Conservation (phyloP, 2,888 invertebrate species). For the Drosophila nigritarsus region DNA sequence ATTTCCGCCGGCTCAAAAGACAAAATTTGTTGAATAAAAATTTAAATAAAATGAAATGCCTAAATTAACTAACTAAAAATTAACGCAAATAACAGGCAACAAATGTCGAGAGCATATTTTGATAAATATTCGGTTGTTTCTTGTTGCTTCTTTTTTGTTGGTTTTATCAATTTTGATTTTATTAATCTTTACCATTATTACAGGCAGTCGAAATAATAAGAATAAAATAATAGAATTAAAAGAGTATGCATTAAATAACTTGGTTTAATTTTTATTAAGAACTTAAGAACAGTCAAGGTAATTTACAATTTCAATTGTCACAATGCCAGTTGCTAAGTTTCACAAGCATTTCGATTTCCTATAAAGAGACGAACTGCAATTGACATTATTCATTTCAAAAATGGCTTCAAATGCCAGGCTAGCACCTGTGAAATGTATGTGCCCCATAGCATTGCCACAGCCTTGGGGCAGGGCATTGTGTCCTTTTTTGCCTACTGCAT, state of each 20-base stretch:
- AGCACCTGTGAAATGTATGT: neutral
- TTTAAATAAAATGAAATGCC: constrained; percentile 7
- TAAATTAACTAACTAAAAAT: constrained; percentile 30
- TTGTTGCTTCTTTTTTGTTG: neutral
- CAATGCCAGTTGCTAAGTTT: constrained; percentile 42
- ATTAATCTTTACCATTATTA: neutral
- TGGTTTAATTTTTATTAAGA: neutral
- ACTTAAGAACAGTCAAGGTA: neutral
- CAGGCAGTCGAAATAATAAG: constrained; percentile 9
- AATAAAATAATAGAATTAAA: too few relatives aligned
- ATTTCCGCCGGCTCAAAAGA: constrained; percentile 62
- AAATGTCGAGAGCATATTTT: constrained; percentile 26
- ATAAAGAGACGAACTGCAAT: constrained; percentile 47
- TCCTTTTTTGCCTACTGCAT: constrained; percentile 12
- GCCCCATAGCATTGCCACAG: constrained; percentile 7
- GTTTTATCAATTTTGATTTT: neutral
- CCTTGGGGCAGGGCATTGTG: neutral
- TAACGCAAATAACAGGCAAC: constrained; percentile 5
- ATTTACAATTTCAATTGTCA: constrained; percentile 34
- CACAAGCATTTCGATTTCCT: constrained; percentile 51
- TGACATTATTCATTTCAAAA: constrained; percentile 47
- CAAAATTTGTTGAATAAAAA: constrained; percentile 9
- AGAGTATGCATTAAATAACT: neutral
- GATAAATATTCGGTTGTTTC: constrained; percentile 8
- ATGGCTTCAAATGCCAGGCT: neutral